Conservation (phyloP, 2,888 invertebrate genomes). For the Caenorhabditis parvicauda region DNA sequence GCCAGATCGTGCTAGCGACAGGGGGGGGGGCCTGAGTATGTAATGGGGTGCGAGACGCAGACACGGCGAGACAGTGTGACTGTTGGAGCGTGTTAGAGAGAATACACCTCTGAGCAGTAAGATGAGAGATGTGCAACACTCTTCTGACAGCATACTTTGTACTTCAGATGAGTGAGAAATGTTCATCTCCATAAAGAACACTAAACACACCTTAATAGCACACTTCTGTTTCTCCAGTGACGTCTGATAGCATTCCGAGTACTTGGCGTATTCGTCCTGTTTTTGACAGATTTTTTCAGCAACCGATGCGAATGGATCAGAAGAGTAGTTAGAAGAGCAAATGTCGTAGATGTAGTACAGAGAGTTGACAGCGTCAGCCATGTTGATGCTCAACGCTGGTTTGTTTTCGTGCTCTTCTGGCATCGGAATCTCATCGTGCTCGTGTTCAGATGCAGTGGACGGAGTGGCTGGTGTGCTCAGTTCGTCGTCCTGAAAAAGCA, state of each 20-base stretch:
- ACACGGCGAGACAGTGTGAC: no score
- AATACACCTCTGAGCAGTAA: not conserved
- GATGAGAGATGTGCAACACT: not conserved
- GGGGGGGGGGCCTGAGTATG: no score
- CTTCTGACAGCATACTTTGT: not conserved
- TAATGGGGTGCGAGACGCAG: no score
- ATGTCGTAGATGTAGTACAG: constrained; percentile 41
- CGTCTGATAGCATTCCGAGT: constrained; percentile 46
- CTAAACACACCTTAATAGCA: constrained; percentile 22
- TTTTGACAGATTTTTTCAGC: constrained; percentile 37
- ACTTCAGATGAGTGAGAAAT: not conserved
- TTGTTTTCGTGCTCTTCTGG: constrained; percentile 8
- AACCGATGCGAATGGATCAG: constrained; percentile 23
- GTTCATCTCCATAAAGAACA: not conserved
- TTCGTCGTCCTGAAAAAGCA: constrained; percentile 7
- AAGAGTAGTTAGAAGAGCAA: constrained; percentile 34
- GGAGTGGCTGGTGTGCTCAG: no score
- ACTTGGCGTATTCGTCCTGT: constrained; percentile 40
- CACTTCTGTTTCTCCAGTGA: constrained; percentile 43
- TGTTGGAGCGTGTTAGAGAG: not conserved
- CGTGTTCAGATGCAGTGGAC: constrained; percentile 10
- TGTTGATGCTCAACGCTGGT: constrained; percentile 23
- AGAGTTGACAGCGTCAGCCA: constrained; percentile 47
- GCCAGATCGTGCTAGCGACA: no score
- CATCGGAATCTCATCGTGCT: constrained; percentile 6